phyloP scores from a whole-genome alignment of 1,140 invertebrate species.

The Apolygus lucorum region DNA sequence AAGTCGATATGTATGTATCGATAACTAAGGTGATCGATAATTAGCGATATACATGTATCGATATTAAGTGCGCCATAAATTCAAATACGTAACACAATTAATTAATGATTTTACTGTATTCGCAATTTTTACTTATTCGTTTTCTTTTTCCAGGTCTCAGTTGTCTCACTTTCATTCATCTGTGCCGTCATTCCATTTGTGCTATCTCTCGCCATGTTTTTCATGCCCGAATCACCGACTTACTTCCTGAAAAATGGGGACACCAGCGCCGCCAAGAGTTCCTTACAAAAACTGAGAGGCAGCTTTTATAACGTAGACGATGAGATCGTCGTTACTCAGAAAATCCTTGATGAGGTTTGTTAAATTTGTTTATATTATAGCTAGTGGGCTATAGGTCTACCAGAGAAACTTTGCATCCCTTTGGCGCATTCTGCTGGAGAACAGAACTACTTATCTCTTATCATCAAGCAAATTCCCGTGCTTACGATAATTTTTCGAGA shows the following conservation, averaged over 20 bases:
- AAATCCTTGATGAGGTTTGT: constrained; percentile 48
- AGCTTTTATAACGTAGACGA: constrained; percentile 53
- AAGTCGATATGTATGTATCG: no score
- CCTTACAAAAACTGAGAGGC: constrained; percentile 57
- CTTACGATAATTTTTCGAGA: no score
- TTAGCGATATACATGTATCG: no score
- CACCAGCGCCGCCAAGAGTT: constrained; percentile 45
- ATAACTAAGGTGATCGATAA: no score
- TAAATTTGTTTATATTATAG: no score
- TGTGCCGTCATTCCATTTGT: constrained; percentile 57
- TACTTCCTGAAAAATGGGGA: constrained; percentile 52
- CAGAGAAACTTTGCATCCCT: no score
- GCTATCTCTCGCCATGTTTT: constrained; percentile 54
- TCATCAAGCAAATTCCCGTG: no score
- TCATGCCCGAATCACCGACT: constrained; percentile 77
- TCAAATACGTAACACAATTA: no score
- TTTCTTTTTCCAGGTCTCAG: constrained; percentile 40
- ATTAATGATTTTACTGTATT: constrained; percentile 25
- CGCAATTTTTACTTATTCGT: not conserved
- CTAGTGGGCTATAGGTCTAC: no score
- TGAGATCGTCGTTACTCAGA: constrained; percentile 49
- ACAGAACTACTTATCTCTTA: no score
- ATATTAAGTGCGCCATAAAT: no score
- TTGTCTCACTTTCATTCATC: constrained; percentile 57
- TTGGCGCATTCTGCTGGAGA: no score